Percentiles rank a stretch among this genome's conserved stretches.
Conservation (phyloP, 2,113 vertebrate genomes). For the Ptyas mucosa region DNA sequence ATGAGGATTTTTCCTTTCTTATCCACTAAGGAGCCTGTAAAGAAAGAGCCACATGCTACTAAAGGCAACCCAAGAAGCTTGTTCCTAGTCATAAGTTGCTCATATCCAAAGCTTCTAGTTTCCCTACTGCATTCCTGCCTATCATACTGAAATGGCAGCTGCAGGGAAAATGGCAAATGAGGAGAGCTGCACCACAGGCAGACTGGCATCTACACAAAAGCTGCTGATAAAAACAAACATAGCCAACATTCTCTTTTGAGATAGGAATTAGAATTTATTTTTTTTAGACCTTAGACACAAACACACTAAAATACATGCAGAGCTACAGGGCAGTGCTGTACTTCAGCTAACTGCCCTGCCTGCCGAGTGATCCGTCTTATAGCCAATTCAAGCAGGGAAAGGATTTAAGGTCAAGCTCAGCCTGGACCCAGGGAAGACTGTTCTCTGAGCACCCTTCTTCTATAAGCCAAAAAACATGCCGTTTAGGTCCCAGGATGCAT, state of each 20-base stretch:
- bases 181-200: background rate
- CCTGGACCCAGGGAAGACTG: background rate
- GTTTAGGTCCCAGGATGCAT: background rate
- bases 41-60: constrained; percentile 5
- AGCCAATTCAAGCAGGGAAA: background rate
- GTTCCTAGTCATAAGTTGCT: background rate
- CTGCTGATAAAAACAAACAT: background rate
- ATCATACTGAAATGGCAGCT: background rate
- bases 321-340: background rate
- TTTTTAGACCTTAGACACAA: constrained; percentile 1
- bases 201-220: background rate
- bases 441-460: background rate
- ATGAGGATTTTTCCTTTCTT: constrained; percentile 81
- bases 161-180: background rate
- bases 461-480: background rate
- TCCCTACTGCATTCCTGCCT: background rate
- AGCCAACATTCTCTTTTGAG: background rate
- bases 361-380: background rate
- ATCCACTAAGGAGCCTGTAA: constrained; percentile 80
- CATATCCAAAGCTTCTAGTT: background rate
- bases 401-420: background rate
- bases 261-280: background rate
- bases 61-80: background rate
- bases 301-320: background rate
- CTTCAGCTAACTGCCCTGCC: background rate